A percentile compares a stretch with the other conserved stretches of the same genome.
Conservation (phyloP, 2,113 vertebrate genomes). For the Lepidiolamprologus cunningtoni region DNA sequence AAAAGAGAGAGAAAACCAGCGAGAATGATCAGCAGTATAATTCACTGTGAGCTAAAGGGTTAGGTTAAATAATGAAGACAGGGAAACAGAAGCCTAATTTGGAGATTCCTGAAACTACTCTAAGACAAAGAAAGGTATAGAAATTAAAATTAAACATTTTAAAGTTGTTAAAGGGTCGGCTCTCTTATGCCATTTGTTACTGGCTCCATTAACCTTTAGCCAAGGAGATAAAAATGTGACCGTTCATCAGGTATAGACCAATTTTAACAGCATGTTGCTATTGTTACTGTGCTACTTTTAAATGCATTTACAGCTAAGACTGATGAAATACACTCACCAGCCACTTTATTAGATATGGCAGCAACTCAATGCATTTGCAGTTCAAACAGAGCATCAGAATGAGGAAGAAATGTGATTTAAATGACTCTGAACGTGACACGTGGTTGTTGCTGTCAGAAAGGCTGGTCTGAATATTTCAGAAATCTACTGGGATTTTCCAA, state of each 20-base stretch:
- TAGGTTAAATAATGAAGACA: not conserved
- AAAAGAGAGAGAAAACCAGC: not conserved
- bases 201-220: not conserved
- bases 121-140: not conserved
- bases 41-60: not conserved
- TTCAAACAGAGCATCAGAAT: not conserved
- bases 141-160: not conserved
- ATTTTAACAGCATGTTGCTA: not conserved
- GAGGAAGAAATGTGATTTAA: not conserved
- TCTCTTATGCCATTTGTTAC: not conserved
- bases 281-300: not conserved
- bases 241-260: not conserved
- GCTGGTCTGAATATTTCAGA: not conserved
- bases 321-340: not conserved
- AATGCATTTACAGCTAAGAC: not conserved
- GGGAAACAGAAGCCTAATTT: not conserved
- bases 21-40: not conserved
- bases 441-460: not conserved
- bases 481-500: not conserved
- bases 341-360: not conserved
- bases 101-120: not conserved
- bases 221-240: not conserved
- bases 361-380: not conserved
- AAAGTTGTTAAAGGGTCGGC: not conserved
- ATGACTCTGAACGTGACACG: not conserved